Evolutionary conservation across 2,888 invertebrate genomes (phyloP), one percentile per base, ranked within the genome.

Genomic region (Zeuzera pyrina): DNA sequence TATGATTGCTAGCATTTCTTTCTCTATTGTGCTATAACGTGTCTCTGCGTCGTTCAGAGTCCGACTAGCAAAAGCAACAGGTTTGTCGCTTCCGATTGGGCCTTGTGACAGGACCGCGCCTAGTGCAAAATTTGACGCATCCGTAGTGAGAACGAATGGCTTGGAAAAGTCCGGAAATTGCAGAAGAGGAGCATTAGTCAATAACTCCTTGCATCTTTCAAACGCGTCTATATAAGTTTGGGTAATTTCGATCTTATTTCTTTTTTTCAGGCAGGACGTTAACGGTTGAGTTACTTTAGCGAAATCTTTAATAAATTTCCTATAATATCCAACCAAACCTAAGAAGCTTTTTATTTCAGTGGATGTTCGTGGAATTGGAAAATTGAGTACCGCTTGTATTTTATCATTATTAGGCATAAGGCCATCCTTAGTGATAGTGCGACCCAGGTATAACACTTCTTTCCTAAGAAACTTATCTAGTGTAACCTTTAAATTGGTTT

Each of bases 241-340:
- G 7, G 31, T 25, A 11, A 30, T 32, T 12, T 25, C 7, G 12
- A 38, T 34, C 27, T 37, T 31, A 3, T 28, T 21, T 3, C 41
- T 27, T 25, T 50, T 52, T 30, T 45, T 51, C 7, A 45, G 21
- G 12, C 43, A 37, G n/a, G 23, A 15, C 1, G 43, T 49, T 10
- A 52, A 7, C 2, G 53, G 55, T 43, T 54, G 46, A 1, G 52
- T 44, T 7, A 52, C 28, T 30, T 42, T 31, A 45, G n/a, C n/a
- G n/a, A n/a, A n/a, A n/a, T n/a, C n/a, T n/a, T n/a, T n/a, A n/a
- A n/a, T n/a, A n/a, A n/a, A n/a, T n/a, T n/a, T n/a, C n/a, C n/a
- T n/a, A n/a, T n/a, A n/a, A n/a, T n/a, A n/a, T n/a, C n/a, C n/a
- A n/a, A n/a, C n/a, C n/a, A n/a, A n/a, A n/a, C n/a, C n/a, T n/a